Evolutionary conservation across 2,888 invertebrate genomes (phyloP), one percentile per base, ranked within the genome.

Genomic region (Coenonympha glycerion): DNA sequence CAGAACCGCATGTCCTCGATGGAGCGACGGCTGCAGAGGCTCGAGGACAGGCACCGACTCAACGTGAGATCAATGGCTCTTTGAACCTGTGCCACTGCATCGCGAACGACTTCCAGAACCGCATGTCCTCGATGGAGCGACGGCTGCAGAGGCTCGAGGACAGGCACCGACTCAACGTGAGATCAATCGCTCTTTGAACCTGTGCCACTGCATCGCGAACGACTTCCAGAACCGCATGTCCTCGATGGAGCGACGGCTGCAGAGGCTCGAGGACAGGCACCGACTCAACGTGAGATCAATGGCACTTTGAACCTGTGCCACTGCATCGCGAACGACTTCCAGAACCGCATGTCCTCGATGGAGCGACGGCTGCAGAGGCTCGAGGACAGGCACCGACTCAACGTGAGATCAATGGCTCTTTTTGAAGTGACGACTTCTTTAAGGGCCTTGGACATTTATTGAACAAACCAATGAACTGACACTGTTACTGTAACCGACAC

Each of bases 11-110:
- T 83, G 9, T 44, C 49, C 0, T 50, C 47, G 0, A 76, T 80
- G 74, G 83, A 82, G 54, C 69, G 53, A 4, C 55, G 80, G 1
- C 41, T 83, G 39, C 52, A 63, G 6, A 53, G 31, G 3, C 51
- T 82, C 19, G 83, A 82, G 52, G 72, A 55, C 8, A 47, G 59
- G 0, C 62, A 65, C 30, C 42, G 46, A 13, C 15, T 49, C 8
- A 52, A 47, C 47, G 57, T 60, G 22, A 49, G 11, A 46, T 19
- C 19, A 1, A 9, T 6, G 16, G 9, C 9, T 75, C 81, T 0
- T 40, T 83, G 2, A 73, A 65, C 41, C 58, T 82, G 0, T 81
- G 82, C 42, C 66, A 60, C 0, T 80, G 81, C 37, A 76, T 82
- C 2, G 73, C 76, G 0, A 57, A 62, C 2, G 78, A 80, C 39